Evolutionary conservation across 2,888 invertebrate species (phyloP).

Genomic region (Lottia gigantea): DNA sequence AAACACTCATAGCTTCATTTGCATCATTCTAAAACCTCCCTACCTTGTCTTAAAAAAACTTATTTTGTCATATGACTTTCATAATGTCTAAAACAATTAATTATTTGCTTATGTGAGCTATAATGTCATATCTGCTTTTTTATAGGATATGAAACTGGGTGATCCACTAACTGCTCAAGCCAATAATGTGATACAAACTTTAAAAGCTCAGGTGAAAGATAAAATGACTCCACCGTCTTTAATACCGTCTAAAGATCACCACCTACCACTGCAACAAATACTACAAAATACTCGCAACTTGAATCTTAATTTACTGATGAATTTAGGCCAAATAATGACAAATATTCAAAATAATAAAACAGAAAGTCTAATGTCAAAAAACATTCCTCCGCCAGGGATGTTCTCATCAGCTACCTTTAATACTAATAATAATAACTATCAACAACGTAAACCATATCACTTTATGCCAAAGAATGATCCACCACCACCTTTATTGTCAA

Average conservation of each 20-base stretch:
- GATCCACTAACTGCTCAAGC: slow-evolving; percentile 62
- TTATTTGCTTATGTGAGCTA: no score
- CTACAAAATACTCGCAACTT: slow-evolving; percentile 38
- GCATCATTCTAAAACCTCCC: no score
- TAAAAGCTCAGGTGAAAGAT: slow-evolving; percentile 51
- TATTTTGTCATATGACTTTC: no score
- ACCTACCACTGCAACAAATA: slow-evolving; percentile 9
- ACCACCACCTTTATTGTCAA: no score
- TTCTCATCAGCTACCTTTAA: slow-evolving; percentile 15
- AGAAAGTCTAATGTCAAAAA: neutral
- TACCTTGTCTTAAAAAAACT: no score
- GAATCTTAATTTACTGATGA: slow-evolving; percentile 47
- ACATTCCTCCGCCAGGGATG: neutral
- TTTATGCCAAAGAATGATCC: no score
- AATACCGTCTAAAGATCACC: neutral
- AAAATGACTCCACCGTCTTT: slow-evolving; percentile 5
- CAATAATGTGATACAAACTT: slow-evolving; percentile 68
- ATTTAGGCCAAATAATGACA: slow-evolving; percentile 51
- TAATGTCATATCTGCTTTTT: no score
- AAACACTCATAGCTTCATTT: no score
- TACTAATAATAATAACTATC: slow-evolving; percentile 13
- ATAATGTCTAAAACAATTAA: no score
- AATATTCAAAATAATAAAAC: slow-evolving; percentile 31
- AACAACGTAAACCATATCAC: neutral
- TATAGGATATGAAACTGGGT: slow-evolving; percentile 51